A percentile compares a stretch with the other conserved stretches of the same genome.
Conservation (phyloP, 2,797 vertebrate species). For the Knipowitschia caucasica region DNA sequence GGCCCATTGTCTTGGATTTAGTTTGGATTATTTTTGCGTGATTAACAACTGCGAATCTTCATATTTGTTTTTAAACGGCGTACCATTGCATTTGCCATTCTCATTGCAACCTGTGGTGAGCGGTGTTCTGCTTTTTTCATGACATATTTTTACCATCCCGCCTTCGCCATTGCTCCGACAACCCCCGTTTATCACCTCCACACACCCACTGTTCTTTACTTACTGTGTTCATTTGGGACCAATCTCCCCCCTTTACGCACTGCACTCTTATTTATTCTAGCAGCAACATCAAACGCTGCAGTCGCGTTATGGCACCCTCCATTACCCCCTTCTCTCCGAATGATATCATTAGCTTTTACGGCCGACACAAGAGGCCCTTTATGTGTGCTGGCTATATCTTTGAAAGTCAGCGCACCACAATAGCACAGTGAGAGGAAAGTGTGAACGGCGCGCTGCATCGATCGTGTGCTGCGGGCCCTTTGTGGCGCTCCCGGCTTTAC, state of each 20-base stretch:
- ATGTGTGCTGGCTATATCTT: slow-evolving; percentile 4
- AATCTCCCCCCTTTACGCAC: not conserved
- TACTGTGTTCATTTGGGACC: too few relatives aligned
- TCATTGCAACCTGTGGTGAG: too few relatives aligned
- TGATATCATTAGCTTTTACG: slow-evolving; percentile 4
- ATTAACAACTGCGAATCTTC: too few relatives aligned
- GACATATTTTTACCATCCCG: too few relatives aligned
- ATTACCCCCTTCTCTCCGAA: slow-evolving; percentile 1
- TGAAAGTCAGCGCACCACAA: not conserved
- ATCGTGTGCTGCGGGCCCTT: not conserved
- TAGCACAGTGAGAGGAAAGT: not conserved
- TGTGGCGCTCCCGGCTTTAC: not conserved
- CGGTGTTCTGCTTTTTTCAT: too few relatives aligned
- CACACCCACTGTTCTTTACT: too few relatives aligned
- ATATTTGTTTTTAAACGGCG: too few relatives aligned
- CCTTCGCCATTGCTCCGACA: too few relatives aligned
- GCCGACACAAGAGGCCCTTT: not conserved
- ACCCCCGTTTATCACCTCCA: too few relatives aligned
- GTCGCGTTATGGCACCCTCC: not conserved
- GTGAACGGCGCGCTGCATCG: not conserved
- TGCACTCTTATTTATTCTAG: not conserved
- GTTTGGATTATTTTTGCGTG: too few relatives aligned
- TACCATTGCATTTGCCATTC: too few relatives aligned
- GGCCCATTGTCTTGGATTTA: too few relatives aligned
- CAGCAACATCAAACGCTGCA: not conserved